Evolutionary conservation across 2,113 vertebrate species (phyloP).

Genomic region (Apus apus): DNA sequence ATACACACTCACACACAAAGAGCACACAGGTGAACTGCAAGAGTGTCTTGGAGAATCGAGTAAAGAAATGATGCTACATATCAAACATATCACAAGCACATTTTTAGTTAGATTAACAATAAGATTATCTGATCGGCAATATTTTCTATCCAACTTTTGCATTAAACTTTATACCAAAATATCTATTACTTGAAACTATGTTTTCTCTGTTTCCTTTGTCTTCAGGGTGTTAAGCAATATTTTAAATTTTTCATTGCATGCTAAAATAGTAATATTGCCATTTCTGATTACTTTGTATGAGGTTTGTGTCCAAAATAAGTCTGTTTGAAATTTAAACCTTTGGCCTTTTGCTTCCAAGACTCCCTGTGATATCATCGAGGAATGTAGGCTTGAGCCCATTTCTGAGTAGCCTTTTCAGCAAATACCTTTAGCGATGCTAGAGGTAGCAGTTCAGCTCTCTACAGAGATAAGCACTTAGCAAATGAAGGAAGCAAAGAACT

Average conservation of each 20-base stretch:
- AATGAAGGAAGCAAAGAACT: constrained; percentile 31
- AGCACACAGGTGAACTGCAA: constrained; percentile 8
- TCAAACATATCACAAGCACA: not conserved
- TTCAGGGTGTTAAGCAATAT: not conserved
- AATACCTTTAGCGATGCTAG: constrained; percentile 24
- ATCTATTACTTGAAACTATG: not conserved
- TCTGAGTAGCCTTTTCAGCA: constrained; percentile 35
- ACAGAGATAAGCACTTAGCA: constrained; percentile 19
- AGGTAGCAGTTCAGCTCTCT: constrained; percentile 18
- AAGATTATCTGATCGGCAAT: not conserved
- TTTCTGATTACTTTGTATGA: not conserved
- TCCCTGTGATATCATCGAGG: not conserved
- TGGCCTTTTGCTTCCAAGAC: not conserved
- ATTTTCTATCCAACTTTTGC: not conserved
- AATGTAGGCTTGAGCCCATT: constrained; percentile 19
- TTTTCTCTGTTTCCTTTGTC: not conserved
- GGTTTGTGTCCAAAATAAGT: not conserved
- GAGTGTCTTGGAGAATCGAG: constrained; percentile 25
- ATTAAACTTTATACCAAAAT: not conserved
- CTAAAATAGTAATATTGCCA: not conserved
- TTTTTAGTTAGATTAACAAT: not conserved
- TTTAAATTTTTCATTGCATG: not conserved
- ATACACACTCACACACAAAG: not conserved
- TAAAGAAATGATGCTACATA: not conserved
- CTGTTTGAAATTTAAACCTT: not conserved